Conservation (phyloP, 2,888 invertebrate species). For the Lissonota sp. region DNA sequence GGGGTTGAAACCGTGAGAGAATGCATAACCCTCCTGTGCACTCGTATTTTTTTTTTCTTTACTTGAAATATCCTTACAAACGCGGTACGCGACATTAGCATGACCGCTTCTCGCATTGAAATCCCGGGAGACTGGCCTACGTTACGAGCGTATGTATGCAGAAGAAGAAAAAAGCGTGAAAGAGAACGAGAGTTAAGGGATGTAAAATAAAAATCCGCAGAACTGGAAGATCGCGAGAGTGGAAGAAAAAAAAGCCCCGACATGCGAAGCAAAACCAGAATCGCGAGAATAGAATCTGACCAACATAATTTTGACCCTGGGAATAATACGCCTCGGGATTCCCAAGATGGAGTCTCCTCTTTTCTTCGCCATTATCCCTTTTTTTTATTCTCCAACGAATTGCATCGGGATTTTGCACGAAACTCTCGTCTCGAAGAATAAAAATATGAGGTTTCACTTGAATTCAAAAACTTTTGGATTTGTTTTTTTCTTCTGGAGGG, state of each 20-base stretch:
- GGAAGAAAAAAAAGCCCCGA: conserved; percentile 13
- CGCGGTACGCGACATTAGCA: conserved; percentile 50
- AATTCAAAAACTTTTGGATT: too few species aligned
- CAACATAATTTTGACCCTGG: conserved; percentile 24
- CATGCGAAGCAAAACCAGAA: conserved; percentile 48
- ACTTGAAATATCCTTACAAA: conserved; percentile 25
- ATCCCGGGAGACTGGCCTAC: conserved; percentile 9
- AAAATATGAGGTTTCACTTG: too few species aligned
- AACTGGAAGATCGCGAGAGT: conserved; percentile 33
- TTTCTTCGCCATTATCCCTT: conserved; percentile 2
- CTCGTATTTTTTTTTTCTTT: neutral
- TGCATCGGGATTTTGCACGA: conserved; percentile 43
- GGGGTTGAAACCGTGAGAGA: conserved; percentile 58
- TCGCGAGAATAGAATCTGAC: conserved; percentile 6
- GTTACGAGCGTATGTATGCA: neutral
- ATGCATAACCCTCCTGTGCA: conserved; percentile 29
- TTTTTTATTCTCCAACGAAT: conserved; percentile 1
- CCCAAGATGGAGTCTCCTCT: conserved; percentile 24
- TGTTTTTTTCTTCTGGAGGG: too few species aligned
- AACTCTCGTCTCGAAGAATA: neutral
- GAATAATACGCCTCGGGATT: conserved; percentile 47
- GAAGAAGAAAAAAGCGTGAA: neutral
- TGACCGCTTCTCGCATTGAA: conserved; percentile 57
- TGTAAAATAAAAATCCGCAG: conserved; percentile 59
- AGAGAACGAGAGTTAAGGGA: conserved; percentile 21